A percentile compares a stretch with the other conserved stretches of the same genome.
Evolutionary conservation across 2,113 vertebrate genomes (phyloP).

Genomic region (Limnothrissa miodon): DNA sequence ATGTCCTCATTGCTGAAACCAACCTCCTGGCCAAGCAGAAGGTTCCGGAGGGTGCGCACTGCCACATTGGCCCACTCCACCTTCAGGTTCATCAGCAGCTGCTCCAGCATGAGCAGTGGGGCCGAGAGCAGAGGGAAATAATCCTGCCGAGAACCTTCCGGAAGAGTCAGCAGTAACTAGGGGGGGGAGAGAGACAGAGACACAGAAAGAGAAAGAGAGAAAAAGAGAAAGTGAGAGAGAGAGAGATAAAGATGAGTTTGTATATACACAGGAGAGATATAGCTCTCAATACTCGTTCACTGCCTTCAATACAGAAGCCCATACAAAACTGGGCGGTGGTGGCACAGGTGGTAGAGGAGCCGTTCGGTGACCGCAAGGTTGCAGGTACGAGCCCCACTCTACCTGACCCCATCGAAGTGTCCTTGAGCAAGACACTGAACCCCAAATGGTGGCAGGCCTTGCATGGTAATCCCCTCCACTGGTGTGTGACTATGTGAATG

Average conservation of each 20-base stretch:
- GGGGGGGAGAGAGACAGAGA: background rate
- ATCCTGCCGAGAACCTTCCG: constrained; percentile 77
- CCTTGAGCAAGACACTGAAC: too few species aligned
- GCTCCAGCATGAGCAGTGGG: constrained; percentile 92
- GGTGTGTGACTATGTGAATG: too few species aligned
- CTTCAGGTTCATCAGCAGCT: constrained; percentile 97
- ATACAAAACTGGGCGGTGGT: too few species aligned
- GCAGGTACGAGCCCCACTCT: too few species aligned
- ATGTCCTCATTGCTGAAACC: constrained; percentile 79
- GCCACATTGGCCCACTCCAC: constrained; percentile 88
- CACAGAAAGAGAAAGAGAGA: background rate
- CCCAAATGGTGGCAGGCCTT: too few species aligned
- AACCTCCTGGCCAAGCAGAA: constrained; percentile 77
- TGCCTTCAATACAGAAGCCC: too few species aligned
- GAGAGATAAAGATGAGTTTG: background rate
- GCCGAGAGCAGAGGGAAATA: constrained; percentile 85
- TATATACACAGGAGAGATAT: too few species aligned
- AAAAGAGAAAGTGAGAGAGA: background rate
- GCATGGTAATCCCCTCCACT: too few species aligned
- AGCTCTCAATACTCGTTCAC: background rate
- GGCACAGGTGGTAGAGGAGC: too few species aligned
- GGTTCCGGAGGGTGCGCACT: constrained; percentile 77
- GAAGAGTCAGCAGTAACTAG: constrained; percentile 87
- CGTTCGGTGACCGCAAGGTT: too few species aligned
- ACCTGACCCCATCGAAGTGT: too few species aligned